Percentiles rank a stretch among this genome's conserved stretches.
Conservation (phyloP, 2,888 invertebrate species). For the Rhingia campestris region DNA sequence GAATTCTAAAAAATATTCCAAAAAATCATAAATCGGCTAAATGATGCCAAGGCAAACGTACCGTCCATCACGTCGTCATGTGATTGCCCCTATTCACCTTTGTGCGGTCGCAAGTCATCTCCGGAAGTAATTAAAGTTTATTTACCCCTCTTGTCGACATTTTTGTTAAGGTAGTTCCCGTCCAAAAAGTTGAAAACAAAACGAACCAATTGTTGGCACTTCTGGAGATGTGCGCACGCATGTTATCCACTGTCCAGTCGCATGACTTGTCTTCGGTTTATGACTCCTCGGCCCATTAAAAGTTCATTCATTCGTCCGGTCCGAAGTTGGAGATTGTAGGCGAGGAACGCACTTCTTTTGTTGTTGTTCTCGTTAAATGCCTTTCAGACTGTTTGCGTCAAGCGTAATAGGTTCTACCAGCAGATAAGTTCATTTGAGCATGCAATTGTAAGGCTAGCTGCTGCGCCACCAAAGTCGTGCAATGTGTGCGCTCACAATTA, state of each 20-base stretch:
- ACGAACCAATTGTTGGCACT: conserved; percentile 12
- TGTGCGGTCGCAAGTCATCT: conserved; percentile 1
- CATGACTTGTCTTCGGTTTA: conserved; percentile 20
- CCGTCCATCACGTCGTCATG: conserved; percentile 16
- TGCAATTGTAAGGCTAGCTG: conserved; percentile 24
- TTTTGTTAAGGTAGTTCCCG: conserved; percentile 17
- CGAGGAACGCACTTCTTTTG: conserved; percentile 55
- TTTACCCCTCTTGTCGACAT: conserved; percentile 12
- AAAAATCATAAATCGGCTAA: conserved; percentile 9
- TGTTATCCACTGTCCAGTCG: conserved; percentile 20
- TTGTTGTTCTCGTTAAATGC: conserved; percentile 34
- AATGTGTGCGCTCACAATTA: conserved; percentile 40
- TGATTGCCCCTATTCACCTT: conserved; percentile 6
- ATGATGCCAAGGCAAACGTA: neutral
- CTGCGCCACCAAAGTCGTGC: conserved; percentile 32
- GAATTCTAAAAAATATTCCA: neutral
- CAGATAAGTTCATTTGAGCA: conserved; percentile 28
- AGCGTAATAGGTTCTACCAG: conserved; percentile 25
- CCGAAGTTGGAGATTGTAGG: conserved; percentile 62
- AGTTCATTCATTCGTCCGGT: conserved; percentile 57
- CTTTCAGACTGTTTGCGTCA: conserved; percentile 17
- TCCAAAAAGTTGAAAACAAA: neutral
- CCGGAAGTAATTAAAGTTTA: conserved; percentile 51
- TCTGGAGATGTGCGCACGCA: conserved; percentile 24
- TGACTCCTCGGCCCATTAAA: conserved; percentile 52